Percentiles rank a stretch among this genome's conserved stretches.
Conservation (phyloP, 2,797 vertebrate species). For the Sebastolobus altivelis region DNA sequence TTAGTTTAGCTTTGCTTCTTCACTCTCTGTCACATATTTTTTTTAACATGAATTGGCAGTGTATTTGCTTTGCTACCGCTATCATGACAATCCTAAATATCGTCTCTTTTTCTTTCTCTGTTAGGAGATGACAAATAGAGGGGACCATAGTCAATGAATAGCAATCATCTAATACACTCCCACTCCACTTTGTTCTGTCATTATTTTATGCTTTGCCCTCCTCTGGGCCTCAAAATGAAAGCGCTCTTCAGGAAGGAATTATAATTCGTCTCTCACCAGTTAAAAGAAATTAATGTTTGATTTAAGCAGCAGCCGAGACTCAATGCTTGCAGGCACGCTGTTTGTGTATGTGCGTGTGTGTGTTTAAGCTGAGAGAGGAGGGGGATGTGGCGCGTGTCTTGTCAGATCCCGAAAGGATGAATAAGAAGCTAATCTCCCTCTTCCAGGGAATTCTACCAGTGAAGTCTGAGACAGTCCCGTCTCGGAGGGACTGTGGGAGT, state of each 20-base stretch:
- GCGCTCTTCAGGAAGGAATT: slow-evolving; percentile 43
- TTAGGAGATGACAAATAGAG: slow-evolving; percentile 25
- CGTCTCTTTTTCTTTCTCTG: not conserved
- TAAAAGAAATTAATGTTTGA: slow-evolving; percentile 68
- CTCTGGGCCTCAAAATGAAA: slow-evolving; percentile 43
- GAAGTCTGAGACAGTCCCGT: slow-evolving; percentile 66
- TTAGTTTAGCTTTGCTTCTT: not conserved
- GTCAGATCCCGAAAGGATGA: slow-evolving; percentile 78
- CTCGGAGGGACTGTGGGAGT: slow-evolving; percentile 66
- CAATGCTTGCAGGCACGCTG: slow-evolving; percentile 45
- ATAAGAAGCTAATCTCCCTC: slow-evolving; percentile 80
- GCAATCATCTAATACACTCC: slow-evolving; percentile 42
- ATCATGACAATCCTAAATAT: not conserved
- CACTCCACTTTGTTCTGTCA: slow-evolving; percentile 54
- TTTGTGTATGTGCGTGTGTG: slow-evolving; percentile 56
- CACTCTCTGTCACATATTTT: not conserved
- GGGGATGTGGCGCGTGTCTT: slow-evolving; percentile 60
- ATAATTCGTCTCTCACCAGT: slow-evolving; percentile 59
- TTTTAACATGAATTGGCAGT: not conserved
- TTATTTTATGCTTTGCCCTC: slow-evolving; percentile 36
- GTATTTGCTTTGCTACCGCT: not conserved
- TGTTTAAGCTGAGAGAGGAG: slow-evolving; percentile 52
- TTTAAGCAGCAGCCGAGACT: slow-evolving; percentile 57
- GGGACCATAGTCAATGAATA: slow-evolving; percentile 27
- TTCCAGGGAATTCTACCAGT: slow-evolving; percentile 73